These are phyloP conservation scores for Xiphydria camelus DNA, from an alignment of 2,888 invertebrate genomes.

Conservation along the genomic window DNA sequence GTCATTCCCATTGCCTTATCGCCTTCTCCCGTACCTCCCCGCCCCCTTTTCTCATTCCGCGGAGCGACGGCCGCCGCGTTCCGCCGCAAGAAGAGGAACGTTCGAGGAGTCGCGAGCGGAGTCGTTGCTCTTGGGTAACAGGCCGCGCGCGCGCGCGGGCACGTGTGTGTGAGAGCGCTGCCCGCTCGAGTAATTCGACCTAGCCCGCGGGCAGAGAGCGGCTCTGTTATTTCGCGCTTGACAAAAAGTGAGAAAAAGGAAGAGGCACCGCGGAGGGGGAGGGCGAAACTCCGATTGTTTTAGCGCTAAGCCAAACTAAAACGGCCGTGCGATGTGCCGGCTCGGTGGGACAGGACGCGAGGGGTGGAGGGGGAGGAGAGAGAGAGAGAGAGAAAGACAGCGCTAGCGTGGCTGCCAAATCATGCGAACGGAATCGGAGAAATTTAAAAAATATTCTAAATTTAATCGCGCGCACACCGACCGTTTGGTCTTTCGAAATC, in stretches of 20 bases:
- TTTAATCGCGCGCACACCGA: conserved; percentile 49
- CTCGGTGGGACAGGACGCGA: conserved; percentile 24
- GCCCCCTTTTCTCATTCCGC: no score
- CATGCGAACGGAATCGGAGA: conserved; percentile 56
- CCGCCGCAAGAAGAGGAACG: no score
- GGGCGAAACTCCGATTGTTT: conserved; percentile 40
- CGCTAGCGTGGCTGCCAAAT: conserved; percentile 46
- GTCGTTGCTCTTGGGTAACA: no score
- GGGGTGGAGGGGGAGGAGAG: conserved; percentile 19
- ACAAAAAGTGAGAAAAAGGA: conserved; percentile 41
- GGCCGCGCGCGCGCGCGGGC: no score
- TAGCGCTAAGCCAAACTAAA: conserved; percentile 41
- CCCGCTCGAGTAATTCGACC: neutral
- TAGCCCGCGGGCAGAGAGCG: conserved; percentile 7
- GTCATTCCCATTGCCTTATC: no score
- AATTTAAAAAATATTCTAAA: conserved; percentile 59
- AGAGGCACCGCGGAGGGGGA: neutral
- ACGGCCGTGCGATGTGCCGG: conserved; percentile 16
- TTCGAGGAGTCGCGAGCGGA: no score
- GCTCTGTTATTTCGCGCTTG: conserved; percentile 49
- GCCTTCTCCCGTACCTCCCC: no score
- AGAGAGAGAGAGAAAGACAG: conserved; percentile 27
- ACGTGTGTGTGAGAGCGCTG: no score
- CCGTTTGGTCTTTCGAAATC: conserved; percentile 50
- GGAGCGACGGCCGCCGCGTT: no score